Base-by-base conservation (phyloP, 1,140 invertebrate genomes). In the Physella acuta region DNA sequence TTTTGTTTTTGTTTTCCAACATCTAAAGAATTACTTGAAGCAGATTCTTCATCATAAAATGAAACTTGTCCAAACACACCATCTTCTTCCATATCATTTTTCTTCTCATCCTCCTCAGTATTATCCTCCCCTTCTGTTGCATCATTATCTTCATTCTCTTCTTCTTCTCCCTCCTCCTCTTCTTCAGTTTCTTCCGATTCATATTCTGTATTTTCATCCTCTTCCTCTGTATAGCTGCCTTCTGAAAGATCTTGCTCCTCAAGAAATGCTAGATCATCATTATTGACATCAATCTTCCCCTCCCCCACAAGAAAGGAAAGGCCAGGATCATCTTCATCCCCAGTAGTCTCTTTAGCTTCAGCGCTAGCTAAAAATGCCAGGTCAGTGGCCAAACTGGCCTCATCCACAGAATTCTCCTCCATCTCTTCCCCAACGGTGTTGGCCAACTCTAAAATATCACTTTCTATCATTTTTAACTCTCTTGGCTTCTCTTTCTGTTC, bases 131-230 rank as follows among this genome's bases (percentile, higher is more conserved):
- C 68, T 16, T 49, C 61, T 17, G 71, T 70, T 26, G 52, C 64
- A 37, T 70, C 60, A 26, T 69, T 55, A 28, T 73, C 65, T 20
- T 68, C 70, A 37, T 73, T 64, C 33, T 70, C 58, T 24, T 70
- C 49, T 20, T 64, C 72, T 28, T 70, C 59, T 31, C 78, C 78
- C 20, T 76, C 79, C 55, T 8, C 14, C n/a, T 71, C 73, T 16
- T 74, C 73, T 71, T 68, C 71, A n/a, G 49, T 44, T 37, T 78
- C 77, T 24, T 76, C 78, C 26, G 71, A 73, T 52, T 72, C 73
- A 55, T 73, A 63, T 30, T 76, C 71, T 2, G 70, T 62, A 26
- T 68, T 69, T 39, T 76, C 73, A 44, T n/a, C 33, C 14, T 72
- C 72, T 14, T 75, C 73, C 71, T 66, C 70, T 31, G 55, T 56